Percentiles rank a stretch among this genome's conserved stretches.
Conservation (phyloP, 2,888 invertebrate species). For the Steinernema scapterisci region DNA sequence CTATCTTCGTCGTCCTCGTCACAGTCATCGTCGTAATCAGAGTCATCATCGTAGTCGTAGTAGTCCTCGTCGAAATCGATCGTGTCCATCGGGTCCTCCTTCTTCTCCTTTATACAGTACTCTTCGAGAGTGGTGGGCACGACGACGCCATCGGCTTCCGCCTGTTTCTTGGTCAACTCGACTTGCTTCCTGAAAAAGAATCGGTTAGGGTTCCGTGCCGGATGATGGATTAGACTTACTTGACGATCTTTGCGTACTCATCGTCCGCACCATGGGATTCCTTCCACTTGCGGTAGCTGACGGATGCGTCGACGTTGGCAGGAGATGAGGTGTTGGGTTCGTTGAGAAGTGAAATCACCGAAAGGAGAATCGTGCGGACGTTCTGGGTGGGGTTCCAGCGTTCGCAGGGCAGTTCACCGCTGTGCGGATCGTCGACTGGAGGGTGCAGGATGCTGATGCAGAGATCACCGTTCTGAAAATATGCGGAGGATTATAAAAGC, state of each 20-base stretch:
- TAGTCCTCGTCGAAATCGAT: slow-evolving; percentile 95
- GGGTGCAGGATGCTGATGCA: slow-evolving; percentile 98
- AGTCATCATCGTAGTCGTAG: slow-evolving; percentile 76
- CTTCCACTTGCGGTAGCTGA: slow-evolving; percentile 97
- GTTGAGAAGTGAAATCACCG: slow-evolving; percentile 94
- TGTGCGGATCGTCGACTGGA: slow-evolving; percentile 97
- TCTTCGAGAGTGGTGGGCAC: slow-evolving; percentile 97
- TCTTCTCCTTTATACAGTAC: slow-evolving; percentile 86
- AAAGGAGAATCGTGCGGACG: slow-evolving; percentile 87
- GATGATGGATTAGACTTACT: slow-evolving; percentile 36
- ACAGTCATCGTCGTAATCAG: slow-evolving; percentile 50
- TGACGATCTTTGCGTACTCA: slow-evolving; percentile 96
- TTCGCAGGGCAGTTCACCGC: slow-evolving; percentile 95
- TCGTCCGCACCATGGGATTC: slow-evolving; percentile 78
- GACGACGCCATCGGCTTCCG: slow-evolving; percentile 92
- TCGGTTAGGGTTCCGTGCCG: too few species aligned
- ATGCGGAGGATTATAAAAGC: too few species aligned
- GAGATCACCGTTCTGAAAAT: slow-evolving; percentile 87
- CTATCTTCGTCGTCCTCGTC: slow-evolving; percentile 62
- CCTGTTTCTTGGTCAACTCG: slow-evolving; percentile 88
- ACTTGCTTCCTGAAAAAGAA: slow-evolving; percentile 83
- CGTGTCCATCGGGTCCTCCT: slow-evolving; percentile 81
- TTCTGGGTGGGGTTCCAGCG: slow-evolving; percentile 99
- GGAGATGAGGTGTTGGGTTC: slow-evolving; percentile 98
- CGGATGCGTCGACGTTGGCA: slow-evolving; percentile 97